Evolutionary conservation across 2,797 vertebrate species (phyloP).

Genomic region (Scolopax bukidnonensis): DNA sequence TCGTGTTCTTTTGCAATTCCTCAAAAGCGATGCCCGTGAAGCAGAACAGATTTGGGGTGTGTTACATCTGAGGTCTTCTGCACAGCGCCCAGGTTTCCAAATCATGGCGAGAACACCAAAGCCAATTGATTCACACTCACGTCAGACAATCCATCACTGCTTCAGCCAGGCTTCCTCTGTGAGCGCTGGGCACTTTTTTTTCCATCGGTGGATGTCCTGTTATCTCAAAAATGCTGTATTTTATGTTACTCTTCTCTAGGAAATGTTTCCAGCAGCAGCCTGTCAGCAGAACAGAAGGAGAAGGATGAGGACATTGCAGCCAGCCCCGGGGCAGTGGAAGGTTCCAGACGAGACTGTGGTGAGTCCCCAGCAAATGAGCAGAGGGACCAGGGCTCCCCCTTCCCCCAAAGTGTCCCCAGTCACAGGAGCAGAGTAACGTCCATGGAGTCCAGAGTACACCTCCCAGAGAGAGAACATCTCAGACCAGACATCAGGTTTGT

Average conservation of each 20-base stretch:
- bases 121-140: fast-evolving
- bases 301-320: not conserved
- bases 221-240: not conserved
- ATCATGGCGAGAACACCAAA: not conserved
- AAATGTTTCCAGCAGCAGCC: not conserved
- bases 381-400: fast-evolving
- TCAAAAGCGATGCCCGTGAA: not conserved
- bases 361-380: fast-evolving
- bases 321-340: fast-evolving
- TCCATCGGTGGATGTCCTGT: fast-evolving
- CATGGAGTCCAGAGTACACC: fast-evolving
- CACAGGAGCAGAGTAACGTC: fast-evolving
- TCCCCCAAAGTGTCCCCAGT: not conserved
- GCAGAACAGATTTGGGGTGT: fast-evolving
- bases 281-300: not conserved
- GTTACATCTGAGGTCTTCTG: not conserved
- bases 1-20: not conserved
- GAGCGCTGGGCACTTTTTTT: fast-evolving
- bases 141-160: not conserved
- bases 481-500: no score
- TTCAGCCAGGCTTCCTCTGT: not conserved
- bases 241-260: not conserved
- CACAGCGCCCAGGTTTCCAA: not conserved
- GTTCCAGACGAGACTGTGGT: not conserved
- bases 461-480: not conserved